Conservation (phyloP, 2,888 invertebrate species). For the Pimpla rufipes region DNA sequence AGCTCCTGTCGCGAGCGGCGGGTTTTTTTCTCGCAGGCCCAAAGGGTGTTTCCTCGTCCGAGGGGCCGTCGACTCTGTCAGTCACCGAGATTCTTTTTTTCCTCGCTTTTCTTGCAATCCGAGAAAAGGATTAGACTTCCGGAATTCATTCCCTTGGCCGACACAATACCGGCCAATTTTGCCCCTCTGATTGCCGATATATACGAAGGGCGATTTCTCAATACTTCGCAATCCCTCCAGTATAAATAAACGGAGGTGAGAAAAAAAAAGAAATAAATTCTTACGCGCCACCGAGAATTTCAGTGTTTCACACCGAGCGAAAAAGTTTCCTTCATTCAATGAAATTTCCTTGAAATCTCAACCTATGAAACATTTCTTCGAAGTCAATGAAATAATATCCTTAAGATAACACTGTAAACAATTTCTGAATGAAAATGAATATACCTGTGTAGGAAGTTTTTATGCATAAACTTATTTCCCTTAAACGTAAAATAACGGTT, state of each 20-base stretch:
- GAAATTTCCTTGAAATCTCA: no score
- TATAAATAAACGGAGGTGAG: no score
- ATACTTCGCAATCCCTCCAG: neutral
- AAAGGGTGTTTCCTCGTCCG: constrained; percentile 69
- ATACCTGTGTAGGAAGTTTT: no score
- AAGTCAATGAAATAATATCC: no score
- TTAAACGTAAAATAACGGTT: no score
- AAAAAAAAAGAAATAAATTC: no score
- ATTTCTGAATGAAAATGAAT: no score
- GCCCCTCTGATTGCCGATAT: constrained; percentile 45
- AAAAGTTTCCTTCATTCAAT: no score
- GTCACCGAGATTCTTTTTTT: constrained; percentile 68
- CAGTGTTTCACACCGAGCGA: no score
- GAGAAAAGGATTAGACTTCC: constrained; percentile 82
- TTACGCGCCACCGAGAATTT: neutral
- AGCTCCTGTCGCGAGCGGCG: constrained; percentile 43
- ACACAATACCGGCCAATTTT: constrained; percentile 62
- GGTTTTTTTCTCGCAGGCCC: neutral
- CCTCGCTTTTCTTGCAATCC: constrained; percentile 73
- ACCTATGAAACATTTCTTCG: no score
- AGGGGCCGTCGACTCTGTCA: constrained; percentile 50
- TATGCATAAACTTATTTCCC: no score
- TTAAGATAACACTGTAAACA: no score
- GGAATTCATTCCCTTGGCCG: constrained; percentile 49
- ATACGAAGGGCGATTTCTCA: constrained; percentile 25